Evolutionary conservation across 2,113 vertebrate genomes (phyloP).

Genomic region (Microcebus jonahi): DNA sequence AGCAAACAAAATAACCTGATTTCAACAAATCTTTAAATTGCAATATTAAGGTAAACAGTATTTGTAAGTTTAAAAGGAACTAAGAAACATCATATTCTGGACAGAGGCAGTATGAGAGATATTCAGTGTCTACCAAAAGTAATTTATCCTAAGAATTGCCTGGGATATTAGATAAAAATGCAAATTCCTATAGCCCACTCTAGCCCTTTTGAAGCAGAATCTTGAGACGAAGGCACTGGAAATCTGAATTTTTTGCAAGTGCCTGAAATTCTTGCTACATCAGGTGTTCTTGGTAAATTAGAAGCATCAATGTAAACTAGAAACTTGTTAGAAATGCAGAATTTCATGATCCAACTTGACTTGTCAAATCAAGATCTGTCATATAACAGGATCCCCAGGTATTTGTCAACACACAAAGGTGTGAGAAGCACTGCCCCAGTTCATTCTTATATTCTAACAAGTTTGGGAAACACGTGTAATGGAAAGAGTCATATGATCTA

Average conservation of each 20-base stretch:
- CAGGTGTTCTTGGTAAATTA: background rate
- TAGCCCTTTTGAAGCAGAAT: background rate
- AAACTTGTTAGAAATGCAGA: background rate
- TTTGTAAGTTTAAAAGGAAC: background rate
- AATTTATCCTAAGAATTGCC: background rate
- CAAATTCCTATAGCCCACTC: background rate
- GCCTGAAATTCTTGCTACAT: background rate
- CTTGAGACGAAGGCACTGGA: background rate
- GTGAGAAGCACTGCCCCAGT: background rate
- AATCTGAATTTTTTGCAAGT: background rate
- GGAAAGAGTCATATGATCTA: background rate
- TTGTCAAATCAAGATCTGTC: background rate
- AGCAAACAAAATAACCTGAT: background rate
- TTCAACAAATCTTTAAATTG: background rate
- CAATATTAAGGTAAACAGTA: background rate
- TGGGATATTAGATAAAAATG: slow-evolving; percentile 13
- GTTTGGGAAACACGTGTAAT: background rate
- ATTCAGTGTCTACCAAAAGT: background rate
- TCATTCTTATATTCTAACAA: background rate
- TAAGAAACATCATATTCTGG: background rate
- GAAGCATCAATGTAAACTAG: background rate
- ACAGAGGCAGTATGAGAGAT: background rate
- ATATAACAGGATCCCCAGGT: background rate
- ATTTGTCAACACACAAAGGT: background rate
- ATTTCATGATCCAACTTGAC: background rate